These are phyloP conservation scores for Athripsodes cinereus DNA, from an alignment of 2,888 invertebrate genomes.

Conservation along the genomic window DNA sequence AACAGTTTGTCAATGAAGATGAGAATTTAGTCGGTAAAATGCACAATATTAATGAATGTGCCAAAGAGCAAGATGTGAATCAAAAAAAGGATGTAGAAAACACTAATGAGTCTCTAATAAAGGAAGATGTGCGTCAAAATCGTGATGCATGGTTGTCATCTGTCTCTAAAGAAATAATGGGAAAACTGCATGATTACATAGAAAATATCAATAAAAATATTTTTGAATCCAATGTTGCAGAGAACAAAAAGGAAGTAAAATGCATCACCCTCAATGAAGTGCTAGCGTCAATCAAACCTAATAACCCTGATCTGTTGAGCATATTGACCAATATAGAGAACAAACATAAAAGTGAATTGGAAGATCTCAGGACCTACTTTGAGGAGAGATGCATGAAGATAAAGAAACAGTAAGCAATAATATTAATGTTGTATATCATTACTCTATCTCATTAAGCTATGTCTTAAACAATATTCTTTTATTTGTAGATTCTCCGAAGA, in stretches of 20 bases:
- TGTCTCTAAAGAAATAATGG: neutral
- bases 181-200: neutral
- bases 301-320: slow-evolving; percentile 50
- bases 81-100: too few relatives aligned
- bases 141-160: neutral
- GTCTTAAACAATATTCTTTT: neutral
- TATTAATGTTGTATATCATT: neutral
- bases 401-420: slow-evolving; percentile 60
- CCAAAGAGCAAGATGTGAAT: too few relatives aligned
- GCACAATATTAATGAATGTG: too few relatives aligned
- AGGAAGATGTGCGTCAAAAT: neutral
- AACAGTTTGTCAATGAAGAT: slow-evolving; percentile 41
- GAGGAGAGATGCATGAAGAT: slow-evolving; percentile 75
- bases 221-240: slow-evolving; percentile 27
- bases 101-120: too few relatives aligned
- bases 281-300: slow-evolving; percentile 51
- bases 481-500: slow-evolving; percentile 60
- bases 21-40: slow-evolving; percentile 6
- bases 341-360: slow-evolving; percentile 70
- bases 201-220: neutral
- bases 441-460: neutral
- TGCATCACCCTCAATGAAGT: slow-evolving; percentile 46
- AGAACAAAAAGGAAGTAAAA: slow-evolving; percentile 52
- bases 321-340: slow-evolving; percentile 54
- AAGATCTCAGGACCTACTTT: slow-evolving; percentile 71